phyloP scores from a whole-genome alignment of 2,797 vertebrate species.

The Craterocephalus amniculus region DNA sequence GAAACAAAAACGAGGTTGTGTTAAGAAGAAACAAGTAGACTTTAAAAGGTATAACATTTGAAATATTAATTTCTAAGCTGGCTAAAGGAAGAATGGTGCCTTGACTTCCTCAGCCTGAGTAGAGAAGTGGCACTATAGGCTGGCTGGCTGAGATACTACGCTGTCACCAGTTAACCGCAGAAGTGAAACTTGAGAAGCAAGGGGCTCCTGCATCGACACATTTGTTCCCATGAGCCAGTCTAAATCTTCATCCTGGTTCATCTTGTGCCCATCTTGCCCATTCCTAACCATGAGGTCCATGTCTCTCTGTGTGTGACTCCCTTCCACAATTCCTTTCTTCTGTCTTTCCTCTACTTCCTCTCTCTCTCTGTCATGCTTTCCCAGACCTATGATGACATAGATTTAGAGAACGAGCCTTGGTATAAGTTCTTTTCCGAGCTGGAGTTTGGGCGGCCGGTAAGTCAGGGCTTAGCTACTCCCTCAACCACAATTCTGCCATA shows the following conservation, averaged over 20 bases:
- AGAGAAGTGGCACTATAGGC: neutral
- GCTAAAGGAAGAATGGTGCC: neutral
- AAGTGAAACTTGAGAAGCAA: slow-evolving; percentile 2
- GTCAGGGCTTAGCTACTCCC: slow-evolving; percentile 74
- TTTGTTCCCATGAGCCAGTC: slow-evolving; percentile 41
- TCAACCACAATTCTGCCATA: slow-evolving; percentile 60
- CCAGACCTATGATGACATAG: slow-evolving; percentile 98
- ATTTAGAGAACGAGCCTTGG: slow-evolving; percentile 99
- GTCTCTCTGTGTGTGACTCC: slow-evolving; percentile 74
- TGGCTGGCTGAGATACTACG: neutral
- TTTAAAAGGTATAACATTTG: neutral
- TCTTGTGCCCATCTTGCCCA: slow-evolving; percentile 59
- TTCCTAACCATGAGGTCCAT: slow-evolving; percentile 76
- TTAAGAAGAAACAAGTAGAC: neutral
- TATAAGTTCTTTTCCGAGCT: slow-evolving; percentile 99
- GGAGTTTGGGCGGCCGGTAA: slow-evolving; percentile 99
- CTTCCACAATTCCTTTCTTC: slow-evolving; percentile 62
- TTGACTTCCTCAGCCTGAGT: neutral
- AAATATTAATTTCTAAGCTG: neutral
- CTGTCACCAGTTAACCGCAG: neutral
- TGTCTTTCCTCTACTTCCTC: slow-evolving; percentile 57
- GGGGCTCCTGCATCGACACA: slow-evolving; percentile 21
- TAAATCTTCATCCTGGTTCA: slow-evolving; percentile 59
- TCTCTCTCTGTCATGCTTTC: slow-evolving; percentile 77
- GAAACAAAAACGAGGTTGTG: neutral